phyloP scores from a whole-genome alignment of 2,113 vertebrate genomes.

The Coracopsis vasa region DNA sequence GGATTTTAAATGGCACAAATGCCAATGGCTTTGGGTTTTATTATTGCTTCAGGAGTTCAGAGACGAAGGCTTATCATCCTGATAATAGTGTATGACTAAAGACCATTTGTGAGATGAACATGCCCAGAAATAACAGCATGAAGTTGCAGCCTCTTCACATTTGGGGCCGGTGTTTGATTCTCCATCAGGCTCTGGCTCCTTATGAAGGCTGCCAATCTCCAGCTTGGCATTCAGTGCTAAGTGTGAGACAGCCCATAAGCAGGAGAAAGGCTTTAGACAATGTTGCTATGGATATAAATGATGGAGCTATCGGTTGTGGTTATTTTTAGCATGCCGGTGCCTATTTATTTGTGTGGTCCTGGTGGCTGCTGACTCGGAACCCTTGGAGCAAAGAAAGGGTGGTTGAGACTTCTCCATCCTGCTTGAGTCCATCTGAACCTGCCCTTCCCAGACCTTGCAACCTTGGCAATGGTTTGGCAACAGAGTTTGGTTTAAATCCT shows the following conservation, averaged over 20 bases:
- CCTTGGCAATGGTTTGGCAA: background rate
- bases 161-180: background rate
- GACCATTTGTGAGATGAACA: slow-evolving; percentile 37
- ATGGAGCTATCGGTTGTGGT: slow-evolving; percentile 59
- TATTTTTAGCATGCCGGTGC: slow-evolving; percentile 73
- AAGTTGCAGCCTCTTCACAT: background rate
- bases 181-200: background rate
- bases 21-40: slow-evolving; percentile 9
- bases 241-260: slow-evolving; percentile 54
- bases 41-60: slow-evolving; percentile 21
- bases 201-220: slow-evolving; percentile 22
- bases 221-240: background rate
- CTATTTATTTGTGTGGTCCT: slow-evolving; percentile 70
- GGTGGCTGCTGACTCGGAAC: slow-evolving; percentile 22
- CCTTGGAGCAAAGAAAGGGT: background rate
- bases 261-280: slow-evolving; percentile 67
- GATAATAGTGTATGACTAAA: slow-evolving; percentile 38
- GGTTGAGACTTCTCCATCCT: background rate
- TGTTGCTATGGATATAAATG: slow-evolving; percentile 78
- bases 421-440: background rate
- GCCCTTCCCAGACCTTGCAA: background rate
- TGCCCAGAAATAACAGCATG: background rate
- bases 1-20: slow-evolving; percentile 42
- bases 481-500: background rate
- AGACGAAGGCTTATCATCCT: background rate